Percentiles rank a stretch among this genome's conserved stretches.
These are phyloP conservation scores for Holothuria scabra DNA, from an alignment of 53 echinoderm and acorn worm genomes.

Conservation along the genomic window DNA sequence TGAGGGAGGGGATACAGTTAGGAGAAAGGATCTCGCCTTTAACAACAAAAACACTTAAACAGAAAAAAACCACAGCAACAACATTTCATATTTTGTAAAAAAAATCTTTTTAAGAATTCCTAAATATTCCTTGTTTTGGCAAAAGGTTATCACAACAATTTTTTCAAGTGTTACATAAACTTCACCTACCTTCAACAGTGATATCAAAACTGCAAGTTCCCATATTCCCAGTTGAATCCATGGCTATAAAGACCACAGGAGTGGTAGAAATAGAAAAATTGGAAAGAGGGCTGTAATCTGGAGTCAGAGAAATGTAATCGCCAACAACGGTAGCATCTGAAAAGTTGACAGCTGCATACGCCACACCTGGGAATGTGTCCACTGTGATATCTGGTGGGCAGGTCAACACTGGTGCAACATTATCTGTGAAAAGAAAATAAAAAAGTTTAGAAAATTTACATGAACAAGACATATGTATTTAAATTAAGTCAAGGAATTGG, in stretches of 20 bases:
- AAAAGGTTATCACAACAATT: too few relatives aligned
- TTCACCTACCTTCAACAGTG: conserved; percentile 24
- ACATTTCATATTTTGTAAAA: too few relatives aligned
- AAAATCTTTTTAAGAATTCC: too few relatives aligned
- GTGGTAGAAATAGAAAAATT: conserved; percentile 30
- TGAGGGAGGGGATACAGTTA: too few relatives aligned
- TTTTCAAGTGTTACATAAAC: background rate
- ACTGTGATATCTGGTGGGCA: conserved; percentile 45
- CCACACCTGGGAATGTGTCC: conserved; percentile 19
- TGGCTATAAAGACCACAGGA: conserved; percentile 10
- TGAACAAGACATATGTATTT: too few relatives aligned
- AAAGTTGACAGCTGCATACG: conserved; percentile 41
- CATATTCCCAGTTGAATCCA: conserved; percentile 31
- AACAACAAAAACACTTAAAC: too few relatives aligned
- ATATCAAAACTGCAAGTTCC: conserved; percentile 22
- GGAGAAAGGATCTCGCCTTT: too few relatives aligned
- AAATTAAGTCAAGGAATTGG: too few relatives aligned
- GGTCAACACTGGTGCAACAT: conserved; percentile 44
- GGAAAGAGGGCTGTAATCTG: background rate
- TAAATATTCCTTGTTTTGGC: too few relatives aligned
- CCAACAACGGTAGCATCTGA: conserved; percentile 22
- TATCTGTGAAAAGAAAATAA: conserved; percentile 14
- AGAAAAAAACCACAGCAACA: too few relatives aligned
- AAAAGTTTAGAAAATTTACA: too few relatives aligned
- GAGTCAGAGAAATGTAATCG: background rate